Evolutionary conservation across 2,888 invertebrate species (phyloP).

Genomic region (Erebia epiphron): DNA sequence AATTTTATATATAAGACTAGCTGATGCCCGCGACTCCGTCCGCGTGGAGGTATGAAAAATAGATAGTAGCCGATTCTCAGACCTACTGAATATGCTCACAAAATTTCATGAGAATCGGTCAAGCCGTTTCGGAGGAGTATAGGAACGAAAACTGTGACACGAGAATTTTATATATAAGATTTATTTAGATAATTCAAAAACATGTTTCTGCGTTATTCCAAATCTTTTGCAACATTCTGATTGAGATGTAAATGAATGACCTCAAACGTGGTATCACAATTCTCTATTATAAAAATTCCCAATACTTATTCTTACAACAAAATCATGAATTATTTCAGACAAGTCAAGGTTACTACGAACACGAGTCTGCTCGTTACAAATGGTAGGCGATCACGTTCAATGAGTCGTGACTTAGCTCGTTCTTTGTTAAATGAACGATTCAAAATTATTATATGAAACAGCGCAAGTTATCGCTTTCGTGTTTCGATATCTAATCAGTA

Average conservation of each 20-base stretch:
- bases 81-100: no score
- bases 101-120: no score
- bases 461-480: slow-evolving; percentile 35
- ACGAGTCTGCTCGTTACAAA: slow-evolving; percentile 48
- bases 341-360: slow-evolving; percentile 54
- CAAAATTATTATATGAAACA: slow-evolving; percentile 40
- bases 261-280: neutral
- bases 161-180: no score
- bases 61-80: no score
- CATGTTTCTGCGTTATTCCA: neutral
- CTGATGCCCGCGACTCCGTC: no score
- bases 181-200: neutral
- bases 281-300: neutral
- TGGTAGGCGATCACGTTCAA: slow-evolving; percentile 47
- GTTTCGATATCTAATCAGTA: slow-evolving; percentile 39
- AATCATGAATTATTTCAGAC: slow-evolving; percentile 40
- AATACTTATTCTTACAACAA: slow-evolving; percentile 15
- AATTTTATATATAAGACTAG: no score
- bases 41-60: no score
- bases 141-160: no score
- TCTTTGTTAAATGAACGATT: slow-evolving; percentile 42
- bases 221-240: neutral
- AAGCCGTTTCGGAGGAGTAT: no score
- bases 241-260: neutral
- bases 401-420: slow-evolving; percentile 50